Evolutionary conservation across 1,140 invertebrate genomes (phyloP).

Genomic region (Neotoxoptera formosana): DNA sequence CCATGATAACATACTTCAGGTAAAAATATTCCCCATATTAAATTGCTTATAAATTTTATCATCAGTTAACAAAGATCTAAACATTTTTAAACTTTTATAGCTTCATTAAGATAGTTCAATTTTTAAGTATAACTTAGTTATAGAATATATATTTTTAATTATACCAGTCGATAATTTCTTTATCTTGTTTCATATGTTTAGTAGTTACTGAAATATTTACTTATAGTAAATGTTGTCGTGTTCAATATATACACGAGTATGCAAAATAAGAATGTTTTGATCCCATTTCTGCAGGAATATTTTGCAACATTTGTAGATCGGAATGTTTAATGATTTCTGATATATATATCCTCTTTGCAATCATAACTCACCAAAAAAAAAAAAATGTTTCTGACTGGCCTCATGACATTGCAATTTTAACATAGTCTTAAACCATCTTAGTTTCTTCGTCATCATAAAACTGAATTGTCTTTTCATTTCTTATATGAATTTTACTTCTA

Average conservation of each 20-base stretch:
- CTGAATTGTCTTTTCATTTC: not conserved
- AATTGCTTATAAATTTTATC: not conserved
- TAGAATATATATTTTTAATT: not conserved
- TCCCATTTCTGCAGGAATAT: not conserved
- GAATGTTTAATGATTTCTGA: not conserved
- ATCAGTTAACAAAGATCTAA: not conserved
- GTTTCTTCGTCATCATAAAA: not conserved
- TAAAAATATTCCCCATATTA: not conserved
- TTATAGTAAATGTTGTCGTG: not conserved
- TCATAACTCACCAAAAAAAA: not conserved
- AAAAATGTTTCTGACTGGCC: not conserved
- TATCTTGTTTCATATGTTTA: no score
- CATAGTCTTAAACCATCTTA: not conserved
- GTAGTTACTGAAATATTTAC: not conserved
- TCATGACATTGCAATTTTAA: not conserved
- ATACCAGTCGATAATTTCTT: not conserved
- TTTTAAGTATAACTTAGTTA: not conserved
- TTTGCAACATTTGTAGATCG: not conserved
- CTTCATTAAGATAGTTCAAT: not conserved
- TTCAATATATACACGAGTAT: not conserved
- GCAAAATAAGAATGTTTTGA: not conserved
- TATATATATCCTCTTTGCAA: not conserved
- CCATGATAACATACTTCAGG: not conserved
- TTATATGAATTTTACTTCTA: not conserved
- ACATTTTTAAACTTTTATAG: not conserved